Conservation (phyloP, 2,797 vertebrate genomes). For the Sternotherus odoratus region DNA sequence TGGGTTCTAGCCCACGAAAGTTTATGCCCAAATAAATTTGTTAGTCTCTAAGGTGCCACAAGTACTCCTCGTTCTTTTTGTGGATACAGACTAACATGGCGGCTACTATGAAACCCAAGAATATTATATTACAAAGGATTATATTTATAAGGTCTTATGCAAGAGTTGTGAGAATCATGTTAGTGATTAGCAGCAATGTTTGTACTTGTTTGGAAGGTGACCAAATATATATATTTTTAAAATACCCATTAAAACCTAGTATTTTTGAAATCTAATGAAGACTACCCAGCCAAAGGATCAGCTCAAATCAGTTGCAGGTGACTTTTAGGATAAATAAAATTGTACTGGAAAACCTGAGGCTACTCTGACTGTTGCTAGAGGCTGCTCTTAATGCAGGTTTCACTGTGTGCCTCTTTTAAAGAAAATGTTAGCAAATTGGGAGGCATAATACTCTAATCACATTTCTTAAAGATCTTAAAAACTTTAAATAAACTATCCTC, state of each 20-base stretch:
- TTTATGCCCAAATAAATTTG: too few relatives aligned
- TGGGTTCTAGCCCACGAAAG: too few relatives aligned
- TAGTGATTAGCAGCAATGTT: accelerated
- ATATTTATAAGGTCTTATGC: background rate
- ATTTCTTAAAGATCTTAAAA: background rate
- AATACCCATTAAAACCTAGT: background rate
- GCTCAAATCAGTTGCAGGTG: background rate
- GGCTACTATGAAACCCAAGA: too few relatives aligned
- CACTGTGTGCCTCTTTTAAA: background rate
- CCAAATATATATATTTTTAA: background rate
- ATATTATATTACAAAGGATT: background rate
- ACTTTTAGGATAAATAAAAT: background rate
- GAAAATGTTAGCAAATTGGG: background rate
- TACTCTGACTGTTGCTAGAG: background rate
- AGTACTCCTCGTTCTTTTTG: too few relatives aligned
- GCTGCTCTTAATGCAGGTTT: background rate
- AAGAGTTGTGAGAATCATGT: background rate
- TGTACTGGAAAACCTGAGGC: background rate
- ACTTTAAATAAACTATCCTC: background rate
- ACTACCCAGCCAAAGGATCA: background rate
- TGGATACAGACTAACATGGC: too few relatives aligned
- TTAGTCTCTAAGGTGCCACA: too few relatives aligned
- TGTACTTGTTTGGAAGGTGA: background rate
- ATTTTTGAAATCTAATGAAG: background rate
- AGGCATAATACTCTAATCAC: background rate